Conservation (phyloP, 2,113 vertebrate species). For the Mesitornis unicolor region DNA sequence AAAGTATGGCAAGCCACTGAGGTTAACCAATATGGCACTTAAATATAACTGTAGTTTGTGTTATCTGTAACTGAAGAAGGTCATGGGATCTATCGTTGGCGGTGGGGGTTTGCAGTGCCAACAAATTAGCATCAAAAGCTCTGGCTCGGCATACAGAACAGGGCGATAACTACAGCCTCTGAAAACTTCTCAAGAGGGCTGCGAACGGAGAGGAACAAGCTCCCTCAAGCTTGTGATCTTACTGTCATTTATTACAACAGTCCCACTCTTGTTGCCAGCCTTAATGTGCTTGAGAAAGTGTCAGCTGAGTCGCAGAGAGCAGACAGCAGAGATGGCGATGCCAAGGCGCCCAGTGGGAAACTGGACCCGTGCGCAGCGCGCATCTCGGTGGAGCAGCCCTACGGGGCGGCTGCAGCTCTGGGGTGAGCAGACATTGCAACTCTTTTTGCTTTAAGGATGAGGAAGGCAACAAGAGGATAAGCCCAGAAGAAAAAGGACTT, state of each 20-base stretch:
- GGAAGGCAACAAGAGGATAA: neutral
- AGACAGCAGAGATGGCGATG: neutral
- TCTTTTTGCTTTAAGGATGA: neutral
- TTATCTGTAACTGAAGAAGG: constrained; percentile 65
- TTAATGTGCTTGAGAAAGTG: neutral
- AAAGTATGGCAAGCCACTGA: neutral
- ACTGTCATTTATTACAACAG: neutral
- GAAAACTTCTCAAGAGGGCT: neutral
- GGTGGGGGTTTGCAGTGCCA: neutral
- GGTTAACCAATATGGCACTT: constrained; percentile 53
- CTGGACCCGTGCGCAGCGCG: rapidly evolving
- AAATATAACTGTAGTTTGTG: constrained; percentile 44
- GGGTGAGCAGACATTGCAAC: rapidly evolving
- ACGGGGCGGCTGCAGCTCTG: rapidly evolving
- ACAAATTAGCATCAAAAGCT: constrained; percentile 40
- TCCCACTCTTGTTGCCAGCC: neutral
- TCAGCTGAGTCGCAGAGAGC: neutral
- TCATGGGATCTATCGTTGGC: constrained; percentile 28
- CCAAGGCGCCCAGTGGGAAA: neutral
- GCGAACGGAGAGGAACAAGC: neutral
- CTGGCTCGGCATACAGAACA: constrained; percentile 39
- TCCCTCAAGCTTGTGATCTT: neutral
- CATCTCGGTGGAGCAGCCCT: rapidly evolving
- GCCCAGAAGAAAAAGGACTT: neutral
- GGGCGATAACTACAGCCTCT: neutral